Base-by-base conservation (phyloP, 2,888 invertebrate genomes). In the Fissipunctia ypsillon region DNA sequence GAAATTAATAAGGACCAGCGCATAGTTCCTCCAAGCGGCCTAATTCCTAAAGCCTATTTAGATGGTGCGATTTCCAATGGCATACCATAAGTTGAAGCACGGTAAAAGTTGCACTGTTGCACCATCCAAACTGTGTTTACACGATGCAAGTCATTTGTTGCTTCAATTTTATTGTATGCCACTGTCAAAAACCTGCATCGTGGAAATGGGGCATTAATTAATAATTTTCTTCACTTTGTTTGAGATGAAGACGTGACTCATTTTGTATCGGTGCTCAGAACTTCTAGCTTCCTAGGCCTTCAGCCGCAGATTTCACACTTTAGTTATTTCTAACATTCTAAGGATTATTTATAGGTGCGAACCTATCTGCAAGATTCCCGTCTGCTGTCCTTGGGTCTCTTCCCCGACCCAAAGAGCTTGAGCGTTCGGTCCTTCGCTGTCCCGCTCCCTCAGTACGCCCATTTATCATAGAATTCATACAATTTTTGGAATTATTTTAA, bases 1-100 rank as follows among this genome's bases (percentile, higher is more conserved):
- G 50, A 74, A 59, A 48, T 63, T 73, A 43, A 38, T 22, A 67
- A 45, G 22, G n/a, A 25, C 9, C 16, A 31, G 22, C 31, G 22
- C 28, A 22, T 19, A n/a, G 19, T 7, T 28, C n/a, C 7, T 50
- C 60, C 45, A 43, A 41, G 54, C 25, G 16, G 43, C 25, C 2
- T 43, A 35, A 43, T 60, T 70, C 14, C 22, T 60, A 12, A 60
- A 38, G 38, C 9, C 16, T 38, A 16, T 38, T 60, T 16, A 60
- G 38, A 60, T 19, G 19, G 16, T 25, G 41, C 25, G 19, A 43
- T 61, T 41, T 19, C 25, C 25, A 41, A 41, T 43, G 60, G 25
- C 12, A 19, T 5, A 38, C 38, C 12, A 25, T 25, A 19, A 6
- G 12, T 43, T 28, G 19, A 61, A 25, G 41, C 19, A 43, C 25